Evolutionary conservation across 2,797 vertebrate species (phyloP), one percentile per base, ranked within the genome.

Genomic region (Chaunax sp.): DNA sequence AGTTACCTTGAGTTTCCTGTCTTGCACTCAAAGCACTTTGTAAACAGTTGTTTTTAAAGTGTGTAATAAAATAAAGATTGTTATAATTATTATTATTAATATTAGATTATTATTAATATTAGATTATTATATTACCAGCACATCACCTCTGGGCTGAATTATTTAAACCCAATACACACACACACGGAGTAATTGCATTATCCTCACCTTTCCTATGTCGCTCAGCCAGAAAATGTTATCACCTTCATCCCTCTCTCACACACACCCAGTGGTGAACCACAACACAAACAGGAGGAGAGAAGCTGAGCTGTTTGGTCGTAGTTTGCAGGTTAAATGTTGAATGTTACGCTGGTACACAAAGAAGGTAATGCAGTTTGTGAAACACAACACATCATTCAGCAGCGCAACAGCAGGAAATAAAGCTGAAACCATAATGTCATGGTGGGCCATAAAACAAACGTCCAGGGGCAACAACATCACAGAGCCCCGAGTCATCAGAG

Each of bases 111-210:
- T n/a, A n/a, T n/a, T n/a, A n/a, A n/a, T n/a, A n/a, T n/a, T n/a
- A n/a, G n/a, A n/a, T n/a, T n/a, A n/a, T n/a, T n/a, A n/a, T n/a
- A 83, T 84, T 83, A 83, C 60, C 66, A 70, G 61, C 51, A 69
- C 41, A 78, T 64, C 85, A 81, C 64, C 62, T 79, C 68, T 38
- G 37, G 44, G 59, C 55, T 85, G 64, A 85, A 86, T 84, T 77
- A 84, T 86, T 81, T 64, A 82, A 58, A 50, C 33, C n/a, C 18
- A 41, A 75, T 19, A 46, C 10, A 35, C n/a, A 38, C 37, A 37
- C 16, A 44, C 15, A 62, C 16, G 16, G 20, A 56, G 57, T 56
- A 65, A 81, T 74, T 46, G 64, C 65, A 63, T 82, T 68, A 64
- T 28, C 38, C 28, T 35, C 67, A 73, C 68, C 52, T 83, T 67